Conservation (phyloP, 2,797 vertebrate species). For the Liasis olivaceus region DNA sequence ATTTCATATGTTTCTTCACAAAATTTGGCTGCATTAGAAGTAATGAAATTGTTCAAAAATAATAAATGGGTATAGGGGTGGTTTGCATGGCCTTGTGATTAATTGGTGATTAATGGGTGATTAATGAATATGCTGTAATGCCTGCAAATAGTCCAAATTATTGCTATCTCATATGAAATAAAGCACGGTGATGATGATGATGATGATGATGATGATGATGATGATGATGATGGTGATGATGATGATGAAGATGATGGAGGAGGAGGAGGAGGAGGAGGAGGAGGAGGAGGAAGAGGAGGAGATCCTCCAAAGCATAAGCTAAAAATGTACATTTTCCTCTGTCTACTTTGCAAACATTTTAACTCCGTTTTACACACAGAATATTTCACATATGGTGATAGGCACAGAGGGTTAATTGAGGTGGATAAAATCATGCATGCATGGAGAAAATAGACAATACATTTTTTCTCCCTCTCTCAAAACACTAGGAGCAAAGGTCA, state of each 20-base stretch:
- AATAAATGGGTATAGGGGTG: not conserved
- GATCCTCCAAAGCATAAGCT: not conserved
- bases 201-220: too few relatives aligned
- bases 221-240: too few relatives aligned
- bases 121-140: not conserved
- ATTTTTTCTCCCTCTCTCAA: not conserved
- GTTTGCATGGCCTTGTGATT: not conserved
- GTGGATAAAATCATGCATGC: not conserved
- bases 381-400: not conserved
- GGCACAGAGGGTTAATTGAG: not conserved
- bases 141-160: not conserved
- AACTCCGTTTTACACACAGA: too few relatives aligned
- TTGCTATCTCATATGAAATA: not conserved
- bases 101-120: not conserved
- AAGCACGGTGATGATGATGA: not conserved
- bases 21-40: not conserved
- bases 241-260: too few relatives aligned
- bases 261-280: not conserved
- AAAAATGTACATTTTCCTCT: not conserved
- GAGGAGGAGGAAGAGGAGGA: not conserved
- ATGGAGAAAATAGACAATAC: not conserved
- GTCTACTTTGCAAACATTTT: not conserved
- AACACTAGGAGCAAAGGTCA: not conserved
- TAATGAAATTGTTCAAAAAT: not conserved
- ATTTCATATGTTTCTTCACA: not conserved